Conservation (phyloP, 2,797 vertebrate genomes). For the Enteromius fasciolatus region DNA sequence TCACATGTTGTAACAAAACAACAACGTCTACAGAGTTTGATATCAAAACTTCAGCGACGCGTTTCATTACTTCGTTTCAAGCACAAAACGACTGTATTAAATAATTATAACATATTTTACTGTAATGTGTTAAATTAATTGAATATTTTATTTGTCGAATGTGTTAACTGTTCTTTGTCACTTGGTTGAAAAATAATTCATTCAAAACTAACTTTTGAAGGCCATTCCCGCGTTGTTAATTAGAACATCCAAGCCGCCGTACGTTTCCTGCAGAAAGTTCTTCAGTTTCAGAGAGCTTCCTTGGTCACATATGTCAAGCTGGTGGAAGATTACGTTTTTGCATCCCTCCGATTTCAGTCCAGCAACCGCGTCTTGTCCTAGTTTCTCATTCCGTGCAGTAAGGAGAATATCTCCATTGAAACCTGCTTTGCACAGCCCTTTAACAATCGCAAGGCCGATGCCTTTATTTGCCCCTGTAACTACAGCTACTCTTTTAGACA, state of each 20-base stretch:
- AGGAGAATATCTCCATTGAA: slow-evolving; percentile 63
- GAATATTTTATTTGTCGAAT: background rate
- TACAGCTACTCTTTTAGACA: slow-evolving; percentile 63
- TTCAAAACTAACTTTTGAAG: slow-evolving; percentile 59
- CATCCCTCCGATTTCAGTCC: slow-evolving; percentile 57
- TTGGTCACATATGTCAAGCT: slow-evolving; percentile 64
- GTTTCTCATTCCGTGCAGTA: slow-evolving; percentile 63
- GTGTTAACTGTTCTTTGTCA: background rate
- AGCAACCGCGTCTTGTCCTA: slow-evolving; percentile 59
- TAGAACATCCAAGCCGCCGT: slow-evolving; percentile 67
- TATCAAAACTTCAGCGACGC: background rate
- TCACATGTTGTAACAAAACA: background rate
- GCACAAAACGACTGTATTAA: background rate
- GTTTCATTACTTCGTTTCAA: background rate
- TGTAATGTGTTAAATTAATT: background rate
- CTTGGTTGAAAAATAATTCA: background rate
- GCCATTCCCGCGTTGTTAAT: slow-evolving; percentile 70
- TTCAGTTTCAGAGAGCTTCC: slow-evolving; percentile 52
- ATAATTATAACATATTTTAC: background rate
- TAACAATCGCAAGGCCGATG: slow-evolving; percentile 65
- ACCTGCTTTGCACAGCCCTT: slow-evolving; percentile 58
- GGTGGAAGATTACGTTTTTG: slow-evolving; percentile 56
- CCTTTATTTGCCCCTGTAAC: slow-evolving; percentile 70
- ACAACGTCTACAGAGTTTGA: background rate
- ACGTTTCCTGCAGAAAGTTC: slow-evolving; percentile 58